These are phyloP conservation scores for Epinephelus coioides DNA, from an alignment of 2,797 vertebrate species.

Conservation along the genomic window DNA sequence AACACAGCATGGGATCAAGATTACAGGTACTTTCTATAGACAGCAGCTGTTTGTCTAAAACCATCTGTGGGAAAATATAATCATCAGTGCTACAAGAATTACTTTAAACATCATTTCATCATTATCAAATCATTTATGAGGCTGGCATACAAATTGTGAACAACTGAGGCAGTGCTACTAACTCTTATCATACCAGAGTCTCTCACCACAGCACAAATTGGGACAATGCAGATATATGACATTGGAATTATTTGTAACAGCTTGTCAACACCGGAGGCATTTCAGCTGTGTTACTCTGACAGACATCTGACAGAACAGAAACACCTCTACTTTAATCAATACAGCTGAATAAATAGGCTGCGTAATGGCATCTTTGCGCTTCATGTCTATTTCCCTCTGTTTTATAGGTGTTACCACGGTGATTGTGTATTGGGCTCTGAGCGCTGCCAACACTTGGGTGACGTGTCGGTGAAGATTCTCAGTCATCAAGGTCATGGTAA, in stretches of 20 bases:
- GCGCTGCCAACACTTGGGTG: constrained; percentile 8
- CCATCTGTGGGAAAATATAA: neutral
- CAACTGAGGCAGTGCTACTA: neutral
- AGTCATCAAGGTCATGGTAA: too few species aligned
- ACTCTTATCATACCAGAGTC: neutral
- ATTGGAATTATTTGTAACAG: too few species aligned
- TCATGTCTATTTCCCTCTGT: too few species aligned
- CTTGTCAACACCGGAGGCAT: constrained; percentile 12
- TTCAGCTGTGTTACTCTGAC: neutral
- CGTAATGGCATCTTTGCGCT: neutral
- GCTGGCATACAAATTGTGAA: neutral
- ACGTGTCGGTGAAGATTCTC: too few species aligned
- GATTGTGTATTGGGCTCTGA: constrained; percentile 9
- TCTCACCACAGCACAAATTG: neutral
- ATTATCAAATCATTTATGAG: neutral
- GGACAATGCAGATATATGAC: neutral
- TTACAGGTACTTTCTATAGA: neutral
- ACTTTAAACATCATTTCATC: neutral
- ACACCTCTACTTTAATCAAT: neutral
- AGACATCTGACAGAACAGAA: too few species aligned
- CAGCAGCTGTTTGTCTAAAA: neutral
- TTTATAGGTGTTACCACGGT: too few species aligned
- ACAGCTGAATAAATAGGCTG: neutral
- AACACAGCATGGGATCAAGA: constrained; percentile 8
- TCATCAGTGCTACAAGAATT: neutral